A percentile compares a stretch with the other conserved stretches of the same genome.
phyloP scores from a whole-genome alignment of 2,797 vertebrate genomes.

The Ceyx erithaca region DNA sequence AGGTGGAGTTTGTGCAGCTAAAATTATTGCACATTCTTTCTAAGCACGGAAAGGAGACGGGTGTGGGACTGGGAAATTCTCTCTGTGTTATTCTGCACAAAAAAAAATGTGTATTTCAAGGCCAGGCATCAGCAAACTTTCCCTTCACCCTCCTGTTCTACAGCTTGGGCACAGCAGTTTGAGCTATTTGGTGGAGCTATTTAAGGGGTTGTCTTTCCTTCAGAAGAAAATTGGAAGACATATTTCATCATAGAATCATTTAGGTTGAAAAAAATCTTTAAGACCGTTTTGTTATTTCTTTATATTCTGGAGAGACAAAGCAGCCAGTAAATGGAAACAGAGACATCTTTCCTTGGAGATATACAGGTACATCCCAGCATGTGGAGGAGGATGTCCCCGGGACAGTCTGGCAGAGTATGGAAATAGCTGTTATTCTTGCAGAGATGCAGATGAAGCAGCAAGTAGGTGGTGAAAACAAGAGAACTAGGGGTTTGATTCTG shows the following conservation, averaged over 20 bases:
- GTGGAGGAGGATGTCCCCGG: not conserved
- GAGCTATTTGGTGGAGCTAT: not conserved
- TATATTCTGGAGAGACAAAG: not conserved
- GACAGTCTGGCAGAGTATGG: not conserved
- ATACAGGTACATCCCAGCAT: not conserved
- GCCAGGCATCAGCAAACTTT: not conserved
- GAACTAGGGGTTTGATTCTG: not conserved
- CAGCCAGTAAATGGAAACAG: not conserved
- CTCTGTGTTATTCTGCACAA: not conserved
- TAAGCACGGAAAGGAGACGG: not conserved
- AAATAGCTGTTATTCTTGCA: not conserved
- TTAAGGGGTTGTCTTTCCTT: not conserved
- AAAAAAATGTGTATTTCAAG: not conserved
- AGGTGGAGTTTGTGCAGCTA: not conserved
- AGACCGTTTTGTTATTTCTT: not conserved
- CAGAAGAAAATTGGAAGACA: not conserved
- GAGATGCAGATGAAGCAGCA: not conserved
- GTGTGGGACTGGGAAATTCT: fast-evolving
- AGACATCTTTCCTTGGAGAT: not conserved
- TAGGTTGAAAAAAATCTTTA: not conserved
- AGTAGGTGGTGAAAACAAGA: not conserved
- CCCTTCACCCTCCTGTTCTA: not conserved
- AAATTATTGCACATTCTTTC: not conserved
- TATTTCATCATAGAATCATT: not conserved
- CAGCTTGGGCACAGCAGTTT: not conserved